phyloP scores from a whole-genome alignment of 2,113 vertebrate species.

The Noctilio leporinus region DNA sequence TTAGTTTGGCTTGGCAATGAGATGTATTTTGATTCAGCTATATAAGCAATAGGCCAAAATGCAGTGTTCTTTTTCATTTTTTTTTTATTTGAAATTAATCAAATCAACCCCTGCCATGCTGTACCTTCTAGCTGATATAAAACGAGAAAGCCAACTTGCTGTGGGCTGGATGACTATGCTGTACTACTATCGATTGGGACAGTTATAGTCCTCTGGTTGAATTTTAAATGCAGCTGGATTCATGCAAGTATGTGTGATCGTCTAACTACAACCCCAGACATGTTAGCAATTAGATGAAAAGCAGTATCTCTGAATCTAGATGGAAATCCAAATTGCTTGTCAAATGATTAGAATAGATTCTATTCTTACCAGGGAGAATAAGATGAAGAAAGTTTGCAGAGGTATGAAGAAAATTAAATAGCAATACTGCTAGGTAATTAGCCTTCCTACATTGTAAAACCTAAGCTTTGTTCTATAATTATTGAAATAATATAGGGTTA shows the following conservation, averaged over 20 bases:
- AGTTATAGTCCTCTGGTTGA: background rate
- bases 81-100: constrained; percentile 54
- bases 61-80: background rate
- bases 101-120: background rate
- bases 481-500: background rate
- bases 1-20: background rate
- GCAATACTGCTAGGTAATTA: background rate
- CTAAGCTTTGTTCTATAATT: background rate
- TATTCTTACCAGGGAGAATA: background rate
- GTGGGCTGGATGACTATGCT: background rate
- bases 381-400: background rate
- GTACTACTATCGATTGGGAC: background rate
- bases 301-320: background rate
- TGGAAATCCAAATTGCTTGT: background rate
- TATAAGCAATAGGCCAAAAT: background rate
- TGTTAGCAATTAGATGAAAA: constrained; percentile 36
- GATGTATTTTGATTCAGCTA: constrained; percentile 18
- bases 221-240: background rate
- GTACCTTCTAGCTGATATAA: background rate
- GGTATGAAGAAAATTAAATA: background rate
- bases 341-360: background rate
- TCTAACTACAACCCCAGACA: constrained; percentile 27
- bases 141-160: background rate
- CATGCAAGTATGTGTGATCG: background rate
- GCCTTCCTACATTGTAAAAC: background rate